phyloP scores from a whole-genome alignment of 2,888 invertebrate species.

The Andrena chrysosceles region DNA sequence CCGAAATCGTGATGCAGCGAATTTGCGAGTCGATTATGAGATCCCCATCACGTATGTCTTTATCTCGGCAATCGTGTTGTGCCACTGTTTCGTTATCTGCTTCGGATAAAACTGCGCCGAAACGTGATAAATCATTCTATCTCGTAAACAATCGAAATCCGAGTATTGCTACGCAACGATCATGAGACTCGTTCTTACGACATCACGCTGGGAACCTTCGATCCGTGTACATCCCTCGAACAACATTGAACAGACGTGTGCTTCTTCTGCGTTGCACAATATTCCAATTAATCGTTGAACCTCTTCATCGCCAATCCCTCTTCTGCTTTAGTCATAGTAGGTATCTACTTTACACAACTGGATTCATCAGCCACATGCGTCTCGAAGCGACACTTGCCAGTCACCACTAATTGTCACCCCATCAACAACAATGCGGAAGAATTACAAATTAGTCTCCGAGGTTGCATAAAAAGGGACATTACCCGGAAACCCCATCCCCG shows the following conservation, averaged over 20 bases:
- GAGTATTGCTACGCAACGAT: constrained; percentile 54
- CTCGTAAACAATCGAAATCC: constrained; percentile 60
- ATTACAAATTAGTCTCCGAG: not conserved
- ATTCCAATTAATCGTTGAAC: too few species aligned
- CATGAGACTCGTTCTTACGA: constrained; percentile 28
- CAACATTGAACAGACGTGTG: too few species aligned
- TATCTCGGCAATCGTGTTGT: constrained; percentile 57
- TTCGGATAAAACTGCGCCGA: constrained; percentile 31
- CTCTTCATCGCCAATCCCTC: too few species aligned
- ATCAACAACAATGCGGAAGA: not conserved
- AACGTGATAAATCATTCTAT: constrained; percentile 62
- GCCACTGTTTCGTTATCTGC: constrained; percentile 58
- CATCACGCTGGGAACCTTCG: not conserved
- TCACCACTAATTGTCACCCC: not conserved
- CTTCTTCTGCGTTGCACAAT: too few species aligned
- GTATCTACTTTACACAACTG: too few species aligned
- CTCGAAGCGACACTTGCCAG: not conserved
- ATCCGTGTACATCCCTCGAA: not conserved
- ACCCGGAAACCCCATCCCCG: not conserved
- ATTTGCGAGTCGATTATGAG: constrained; percentile 33
- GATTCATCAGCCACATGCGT: too few species aligned
- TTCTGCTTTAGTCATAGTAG: too few species aligned
- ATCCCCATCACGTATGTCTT: constrained; percentile 34
- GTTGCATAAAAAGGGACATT: not conserved
- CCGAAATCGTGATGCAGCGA: constrained; percentile 21